Evolutionary conservation across 2,888 invertebrate genomes (phyloP), one percentile per base, ranked within the genome.

Genomic region (Branchellion lobata): DNA sequence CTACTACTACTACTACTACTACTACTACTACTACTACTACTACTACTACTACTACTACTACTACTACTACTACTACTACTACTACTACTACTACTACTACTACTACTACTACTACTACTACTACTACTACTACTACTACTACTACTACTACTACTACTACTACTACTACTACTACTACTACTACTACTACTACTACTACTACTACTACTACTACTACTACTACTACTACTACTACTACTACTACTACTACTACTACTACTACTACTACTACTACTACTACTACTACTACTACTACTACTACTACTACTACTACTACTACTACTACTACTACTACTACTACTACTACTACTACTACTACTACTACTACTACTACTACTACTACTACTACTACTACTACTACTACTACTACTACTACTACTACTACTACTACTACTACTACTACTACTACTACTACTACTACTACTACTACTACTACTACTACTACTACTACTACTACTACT

Each of bases 251-350:
- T 69, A 69, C 71, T 69, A 69, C 71, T 69, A 69, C 71, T 69
- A 69, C 71, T 69, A 69, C 71, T 69, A 69, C 71, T 69, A 69
- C 71, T 69, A 69, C 31, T 69, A 69, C 71, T 69, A 69, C 71
- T 69, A 29, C 71, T 69, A 69, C 71, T 69, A 69, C 71, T 69
- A 69, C 71, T 69, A 69, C 71, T 69, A 69, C 71, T 77, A 77
- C 77, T 77, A 77, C 77, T 77, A 77, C 77, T 77, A 77, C 65
- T 77, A 77, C 77, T 77, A 77, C 77, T 77, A 77, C 77, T 77
- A 77, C 77, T 77, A 65, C 77, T 77, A 77, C 77, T 77, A 36
- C 77, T 77, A 77, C 77, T 77, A 65, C 77, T 77, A 77, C 77
- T 77, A 65, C 77, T 77, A 77, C 77, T 77, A 65, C 77, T 77